Base-by-base conservation (phyloP, 2,797 vertebrate species). In the Macrochelys suwanniensis region DNA sequence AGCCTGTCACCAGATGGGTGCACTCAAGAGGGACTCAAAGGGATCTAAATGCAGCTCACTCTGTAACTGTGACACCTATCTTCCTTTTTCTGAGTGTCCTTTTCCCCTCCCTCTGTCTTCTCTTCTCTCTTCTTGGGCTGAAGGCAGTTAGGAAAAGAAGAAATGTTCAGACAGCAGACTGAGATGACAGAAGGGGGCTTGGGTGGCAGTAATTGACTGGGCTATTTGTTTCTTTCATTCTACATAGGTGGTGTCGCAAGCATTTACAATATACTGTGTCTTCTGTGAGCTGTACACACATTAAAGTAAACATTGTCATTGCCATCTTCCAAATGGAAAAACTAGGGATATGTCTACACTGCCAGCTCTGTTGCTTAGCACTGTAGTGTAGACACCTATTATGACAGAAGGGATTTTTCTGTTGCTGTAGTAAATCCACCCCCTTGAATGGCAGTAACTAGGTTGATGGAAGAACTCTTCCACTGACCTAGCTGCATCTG, bases 271-370 rank as follows among this genome's bases (percentile, higher is more conserved):
- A 15, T 47, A 3, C 2, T 53, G 26, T 5, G 2, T 59, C 51
- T 87, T 82, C 87, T 68, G 17, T 65, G 76, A 90, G 49, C 12
- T 11, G 53, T 2, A 1, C 25, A 59, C 5, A 45, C 85, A 49
- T 42, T 85, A 88, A 50, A 54, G 7, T 89, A 65, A 54, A 50
- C 33, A 10, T 81, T 54, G 12, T 15, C 56, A 8, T 28, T 90
- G 31, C 28, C 26, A 87, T 94, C 8, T 85, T 92, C 77, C 3
- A 5, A 0, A 0, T 21, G 80, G 5, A 11, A 26, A 85, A 61
- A 82, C 33, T 65, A 19, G 33, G 16, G 61, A 4, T 65, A 61
- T 33, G 59, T 61, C 28, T 28, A 61, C 13, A 33, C 31, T 33
- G 15, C 59, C 57, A 59, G 28, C 28, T 31, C 28, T 31, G 31